These are phyloP conservation scores for Acrocephalus kingi DNA, from an alignment of 2,113 vertebrate genomes.

Conservation along the genomic window DNA sequence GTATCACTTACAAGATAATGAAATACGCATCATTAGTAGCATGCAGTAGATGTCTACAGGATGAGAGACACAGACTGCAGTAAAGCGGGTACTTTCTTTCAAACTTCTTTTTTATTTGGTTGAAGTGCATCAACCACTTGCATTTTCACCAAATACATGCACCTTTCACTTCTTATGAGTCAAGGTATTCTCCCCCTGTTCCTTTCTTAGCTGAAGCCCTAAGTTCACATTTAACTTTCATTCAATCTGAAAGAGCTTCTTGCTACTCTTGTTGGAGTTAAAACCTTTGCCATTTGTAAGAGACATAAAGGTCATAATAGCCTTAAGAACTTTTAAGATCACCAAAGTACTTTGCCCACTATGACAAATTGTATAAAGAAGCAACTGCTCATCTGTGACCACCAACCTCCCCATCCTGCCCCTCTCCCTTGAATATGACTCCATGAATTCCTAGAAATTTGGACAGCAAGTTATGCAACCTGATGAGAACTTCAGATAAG, in stretches of 20 bases:
- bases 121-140: background rate
- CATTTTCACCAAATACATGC: background rate
- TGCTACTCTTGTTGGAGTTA: background rate
- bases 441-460: background rate
- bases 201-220: background rate
- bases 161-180: background rate
- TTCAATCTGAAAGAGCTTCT: background rate
- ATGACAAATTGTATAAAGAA: background rate
- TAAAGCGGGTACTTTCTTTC: background rate
- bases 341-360: background rate
- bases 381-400: background rate
- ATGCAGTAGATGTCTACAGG: background rate
- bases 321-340: background rate
- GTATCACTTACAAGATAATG: background rate
- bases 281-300: background rate
- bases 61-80: background rate
- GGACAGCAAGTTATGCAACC: background rate
- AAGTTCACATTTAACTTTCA: background rate
- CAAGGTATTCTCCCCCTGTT: rapidly evolving
- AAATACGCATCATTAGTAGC: background rate
- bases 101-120: background rate
- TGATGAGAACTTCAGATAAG: background rate
- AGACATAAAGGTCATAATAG: background rate
- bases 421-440: background rate
- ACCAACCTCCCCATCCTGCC: background rate